Percentiles rank a stretch among this genome's conserved stretches.
Evolutionary conservation across 2,113 vertebrate genomes (phyloP).

Genomic region (Dascyllus trimaculatus): DNA sequence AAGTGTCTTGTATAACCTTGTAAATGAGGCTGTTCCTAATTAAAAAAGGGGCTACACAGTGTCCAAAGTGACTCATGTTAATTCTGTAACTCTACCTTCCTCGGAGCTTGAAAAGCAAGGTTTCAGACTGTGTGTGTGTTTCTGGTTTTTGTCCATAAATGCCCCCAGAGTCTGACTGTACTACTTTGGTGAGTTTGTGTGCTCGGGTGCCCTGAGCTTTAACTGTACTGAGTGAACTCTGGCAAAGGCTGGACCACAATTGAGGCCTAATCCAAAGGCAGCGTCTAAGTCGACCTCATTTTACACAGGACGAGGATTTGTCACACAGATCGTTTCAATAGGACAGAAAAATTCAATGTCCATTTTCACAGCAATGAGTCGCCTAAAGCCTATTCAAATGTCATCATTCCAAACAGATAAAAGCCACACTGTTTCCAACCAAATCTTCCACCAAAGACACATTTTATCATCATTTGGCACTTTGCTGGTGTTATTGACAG

Average conservation of each 20-base stretch:
- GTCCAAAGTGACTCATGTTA: constrained; percentile 89
- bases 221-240: constrained; percentile 51
- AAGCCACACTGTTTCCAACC: constrained; percentile 45
- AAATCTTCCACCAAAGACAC: constrained; percentile 40
- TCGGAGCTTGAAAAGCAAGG: constrained; percentile 67
- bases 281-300: background rate
- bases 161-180: constrained; percentile 64
- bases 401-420: constrained; percentile 18
- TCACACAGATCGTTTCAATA: background rate
- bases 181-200: constrained; percentile 50
- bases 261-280: constrained; percentile 73
- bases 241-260: constrained; percentile 42
- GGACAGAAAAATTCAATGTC: background rate
- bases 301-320: background rate
- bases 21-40: constrained; percentile 82
- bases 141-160: constrained; percentile 75
- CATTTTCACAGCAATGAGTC: background rate
- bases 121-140: constrained; percentile 62
- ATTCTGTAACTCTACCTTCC: constrained; percentile 90
- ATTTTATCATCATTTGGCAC: constrained; percentile 63
- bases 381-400: background rate
- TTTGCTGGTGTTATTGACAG: constrained; percentile 49
- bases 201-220: constrained; percentile 27
- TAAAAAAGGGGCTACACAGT: constrained; percentile 76
- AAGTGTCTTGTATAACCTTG: constrained; percentile 79